Percentiles rank a stretch among this genome's conserved stretches.
These are phyloP conservation scores for Enteromius argenteus DNA, from an alignment of 2,797 vertebrate genomes.

Conservation along the genomic window DNA sequence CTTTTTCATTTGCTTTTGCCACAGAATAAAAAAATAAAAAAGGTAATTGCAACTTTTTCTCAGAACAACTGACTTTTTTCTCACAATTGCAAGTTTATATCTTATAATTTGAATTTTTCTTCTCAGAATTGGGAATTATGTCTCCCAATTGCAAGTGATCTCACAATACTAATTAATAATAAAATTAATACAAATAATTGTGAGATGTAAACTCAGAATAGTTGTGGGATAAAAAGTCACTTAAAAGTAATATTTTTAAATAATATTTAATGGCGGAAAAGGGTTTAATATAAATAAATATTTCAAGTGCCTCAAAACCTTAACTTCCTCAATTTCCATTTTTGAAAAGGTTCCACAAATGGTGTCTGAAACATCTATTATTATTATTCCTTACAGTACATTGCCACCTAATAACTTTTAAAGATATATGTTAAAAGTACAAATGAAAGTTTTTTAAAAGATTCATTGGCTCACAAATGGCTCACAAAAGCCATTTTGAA, in stretches of 20 bases:
- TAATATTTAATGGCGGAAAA: neutral
- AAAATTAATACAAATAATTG: neutral
- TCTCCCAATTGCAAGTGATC: neutral
- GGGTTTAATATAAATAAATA: neutral
- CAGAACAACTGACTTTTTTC: neutral
- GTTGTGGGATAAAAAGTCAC: neutral
- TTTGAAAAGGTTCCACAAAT: neutral
- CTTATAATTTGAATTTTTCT: no score
- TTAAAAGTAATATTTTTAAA: no score
- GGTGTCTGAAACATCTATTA: no score
- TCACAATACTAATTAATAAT: neutral
- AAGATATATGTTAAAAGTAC: neutral
- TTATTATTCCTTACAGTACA: neutral
- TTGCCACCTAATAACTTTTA: neutral
- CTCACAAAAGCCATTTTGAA: neutral
- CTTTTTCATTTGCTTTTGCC: neutral
- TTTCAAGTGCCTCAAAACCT: neutral
- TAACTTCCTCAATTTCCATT: neutral
- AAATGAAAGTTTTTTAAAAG: neutral
- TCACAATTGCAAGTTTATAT: neutral
- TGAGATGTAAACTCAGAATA: neutral
- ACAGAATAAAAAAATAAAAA: neutral
- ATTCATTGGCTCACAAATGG: neutral
- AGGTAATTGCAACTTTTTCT: neutral
- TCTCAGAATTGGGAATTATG: no score